A percentile compares a stretch with the other conserved stretches of the same genome.
Evolutionary conservation across 2,888 invertebrate species (phyloP).

Genomic region (Labia minor): DNA sequence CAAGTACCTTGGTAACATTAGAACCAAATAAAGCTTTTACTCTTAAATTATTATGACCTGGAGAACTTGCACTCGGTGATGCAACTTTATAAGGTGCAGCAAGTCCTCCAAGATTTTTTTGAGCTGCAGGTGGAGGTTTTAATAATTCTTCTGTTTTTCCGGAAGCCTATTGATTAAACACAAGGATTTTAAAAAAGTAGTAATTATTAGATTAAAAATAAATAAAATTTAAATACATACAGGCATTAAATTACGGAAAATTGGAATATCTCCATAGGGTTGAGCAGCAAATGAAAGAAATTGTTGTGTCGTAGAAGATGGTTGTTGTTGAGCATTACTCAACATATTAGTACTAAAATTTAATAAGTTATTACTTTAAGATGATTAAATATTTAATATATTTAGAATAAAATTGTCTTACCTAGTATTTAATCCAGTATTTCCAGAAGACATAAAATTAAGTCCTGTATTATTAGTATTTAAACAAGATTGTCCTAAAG

Average conservation of each 20-base stretch:
- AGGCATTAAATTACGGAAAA: conserved; percentile 60
- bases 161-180: conserved; percentile 37
- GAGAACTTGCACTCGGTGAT: not conserved
- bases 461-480: not conserved
- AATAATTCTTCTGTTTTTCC: conserved; percentile 53
- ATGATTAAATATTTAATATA: not conserved
- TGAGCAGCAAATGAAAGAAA: conserved; percentile 63
- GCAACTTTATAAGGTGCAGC: conserved; percentile 43
- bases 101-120: conserved; percentile 36
- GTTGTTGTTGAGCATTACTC: conserved; percentile 14
- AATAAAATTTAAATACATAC: conserved; percentile 30
- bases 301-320: conserved; percentile 43
- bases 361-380: too few relatives aligned
- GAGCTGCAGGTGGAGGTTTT: conserved; percentile 59
- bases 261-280: conserved; percentile 79
- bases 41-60: conserved; percentile 43
- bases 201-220: conserved; percentile 13
- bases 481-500: conserved; percentile 27
- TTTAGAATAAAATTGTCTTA: not conserved
- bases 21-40: conserved; percentile 43
- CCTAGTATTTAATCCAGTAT: not conserved
- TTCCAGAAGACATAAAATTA: not conserved
- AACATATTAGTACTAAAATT: conserved; percentile 15
- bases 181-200: not conserved
- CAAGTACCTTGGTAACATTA: conserved; percentile 36